Conservation (phyloP, 2,113 vertebrate genomes). For the Platanista minor region DNA sequence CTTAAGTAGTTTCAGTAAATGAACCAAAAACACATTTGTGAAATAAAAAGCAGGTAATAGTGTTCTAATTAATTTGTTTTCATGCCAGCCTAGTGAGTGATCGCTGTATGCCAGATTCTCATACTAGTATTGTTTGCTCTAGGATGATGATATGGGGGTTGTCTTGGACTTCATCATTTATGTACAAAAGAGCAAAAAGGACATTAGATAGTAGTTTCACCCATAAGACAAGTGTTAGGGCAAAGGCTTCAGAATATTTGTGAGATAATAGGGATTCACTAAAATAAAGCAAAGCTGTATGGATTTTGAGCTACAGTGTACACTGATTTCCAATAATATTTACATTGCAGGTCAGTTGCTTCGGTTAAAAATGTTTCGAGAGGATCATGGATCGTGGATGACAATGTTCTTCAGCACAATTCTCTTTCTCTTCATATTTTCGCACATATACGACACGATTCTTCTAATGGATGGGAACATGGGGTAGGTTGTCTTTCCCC, state of each 20-base stretch:
- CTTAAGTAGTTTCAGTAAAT: background rate
- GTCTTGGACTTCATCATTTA: background rate
- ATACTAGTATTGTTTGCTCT: background rate
- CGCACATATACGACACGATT: slow-evolving; percentile 95
- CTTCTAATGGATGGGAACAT: slow-evolving; percentile 94
- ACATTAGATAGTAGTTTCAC: background rate
- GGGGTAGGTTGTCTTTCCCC: slow-evolving; percentile 85
- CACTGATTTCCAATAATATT: slow-evolving; percentile 42
- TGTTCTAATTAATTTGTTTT: background rate
- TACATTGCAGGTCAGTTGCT: slow-evolving; percentile 90
- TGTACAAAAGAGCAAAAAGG: background rate
- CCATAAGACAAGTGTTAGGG: background rate
- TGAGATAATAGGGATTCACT: background rate
- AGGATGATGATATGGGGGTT: background rate
- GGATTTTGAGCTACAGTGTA: background rate
- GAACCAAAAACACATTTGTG: background rate
- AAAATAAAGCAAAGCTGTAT: background rate
- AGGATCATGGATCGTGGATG: slow-evolving; percentile 99
- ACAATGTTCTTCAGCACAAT: slow-evolving; percentile 99
- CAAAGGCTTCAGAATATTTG: background rate
- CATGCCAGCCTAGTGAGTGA: background rate
- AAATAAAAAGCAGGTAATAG: background rate
- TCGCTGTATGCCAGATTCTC: background rate
- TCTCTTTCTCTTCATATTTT: slow-evolving; percentile 99
- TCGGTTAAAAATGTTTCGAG: slow-evolving; percentile 97